Percentiles rank a stretch among this genome's conserved stretches.
These are phyloP conservation scores for Notolepis coatsorum DNA, from an alignment of 2,797 vertebrate genomes.

Conservation along the genomic window DNA sequence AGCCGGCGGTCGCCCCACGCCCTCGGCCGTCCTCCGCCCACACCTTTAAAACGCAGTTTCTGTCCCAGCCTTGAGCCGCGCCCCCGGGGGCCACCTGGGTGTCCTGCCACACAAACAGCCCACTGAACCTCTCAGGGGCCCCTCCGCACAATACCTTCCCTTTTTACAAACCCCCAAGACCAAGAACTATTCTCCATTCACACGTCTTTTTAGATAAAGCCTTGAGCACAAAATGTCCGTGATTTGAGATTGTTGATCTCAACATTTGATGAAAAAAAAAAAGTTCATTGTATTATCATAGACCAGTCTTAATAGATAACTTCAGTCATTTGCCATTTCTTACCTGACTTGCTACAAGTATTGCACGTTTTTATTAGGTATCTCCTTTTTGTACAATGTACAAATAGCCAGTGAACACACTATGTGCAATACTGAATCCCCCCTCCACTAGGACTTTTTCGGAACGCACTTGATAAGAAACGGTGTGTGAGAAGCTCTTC, in stretches of 20 bases:
- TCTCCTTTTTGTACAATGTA: neutral
- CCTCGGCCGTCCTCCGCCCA: slow-evolving; percentile 25
- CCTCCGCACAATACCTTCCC: slow-evolving; percentile 5
- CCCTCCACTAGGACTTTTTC: slow-evolving; percentile 2
- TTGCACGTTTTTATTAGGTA: slow-evolving; percentile 7
- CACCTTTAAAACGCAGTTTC: slow-evolving; percentile 50
- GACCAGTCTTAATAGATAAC: neutral
- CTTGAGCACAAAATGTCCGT: slow-evolving; percentile 30
- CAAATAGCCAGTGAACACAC: neutral
- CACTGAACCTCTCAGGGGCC: neutral
- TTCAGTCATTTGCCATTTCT: slow-evolving; percentile 2
- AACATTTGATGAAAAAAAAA: slow-evolving; percentile 15
- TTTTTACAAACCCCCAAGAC: slow-evolving; percentile 17
- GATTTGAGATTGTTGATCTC: slow-evolving; percentile 33
- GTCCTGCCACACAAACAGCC: neutral
- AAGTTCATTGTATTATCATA: slow-evolving; percentile 24
- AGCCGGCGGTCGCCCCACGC: slow-evolving; percentile 4
- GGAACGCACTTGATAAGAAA: neutral
- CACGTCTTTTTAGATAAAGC: slow-evolving; percentile 26
- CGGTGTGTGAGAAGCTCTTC: neutral
- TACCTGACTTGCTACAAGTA: slow-evolving; percentile 7
- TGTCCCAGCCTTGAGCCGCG: slow-evolving; percentile 43
- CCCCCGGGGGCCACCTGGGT: neutral
- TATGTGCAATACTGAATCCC: neutral
- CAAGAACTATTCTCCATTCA: neutral